Percentiles rank a stretch among this genome's conserved stretches.
Conservation (phyloP, 2,113 vertebrate species). For the Cariama cristata region DNA sequence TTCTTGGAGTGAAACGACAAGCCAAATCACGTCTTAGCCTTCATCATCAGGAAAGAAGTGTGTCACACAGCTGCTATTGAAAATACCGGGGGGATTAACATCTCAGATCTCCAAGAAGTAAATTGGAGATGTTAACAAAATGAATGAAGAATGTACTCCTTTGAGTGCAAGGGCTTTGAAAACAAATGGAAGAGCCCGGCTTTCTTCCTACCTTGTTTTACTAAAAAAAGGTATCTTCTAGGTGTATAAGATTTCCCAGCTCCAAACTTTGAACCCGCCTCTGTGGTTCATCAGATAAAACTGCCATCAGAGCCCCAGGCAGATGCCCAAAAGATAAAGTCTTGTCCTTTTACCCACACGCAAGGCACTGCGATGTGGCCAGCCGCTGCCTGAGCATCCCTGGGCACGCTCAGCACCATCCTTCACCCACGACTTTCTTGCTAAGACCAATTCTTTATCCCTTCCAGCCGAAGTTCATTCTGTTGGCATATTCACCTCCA, state of each 20-base stretch:
- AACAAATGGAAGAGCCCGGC: not conserved
- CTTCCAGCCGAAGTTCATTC: not conserved
- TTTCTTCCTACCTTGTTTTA: not conserved
- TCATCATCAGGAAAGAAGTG: not conserved
- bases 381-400: not conserved
- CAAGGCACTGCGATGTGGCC: fast-evolving
- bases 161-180: not conserved
- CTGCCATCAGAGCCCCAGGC: not conserved
- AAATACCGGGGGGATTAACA: not conserved
- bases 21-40: not conserved
- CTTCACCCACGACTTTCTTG: not conserved
- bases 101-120: not conserved
- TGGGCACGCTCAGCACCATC: not conserved
- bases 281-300: not conserved
- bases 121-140: not conserved
- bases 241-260: not conserved
- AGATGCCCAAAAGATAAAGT: not conserved
- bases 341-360: not conserved
- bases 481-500: not conserved
- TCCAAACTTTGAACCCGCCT: not conserved
- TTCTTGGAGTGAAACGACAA: not conserved
- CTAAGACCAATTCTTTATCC: not conserved
- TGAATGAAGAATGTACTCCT: not conserved
- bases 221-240: not conserved
- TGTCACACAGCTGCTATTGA: not conserved